A percentile compares a stretch with the other conserved stretches of the same genome.
Evolutionary conservation across 2,888 invertebrate genomes (phyloP).

Genomic region (Pharmacophagus antenor): DNA sequence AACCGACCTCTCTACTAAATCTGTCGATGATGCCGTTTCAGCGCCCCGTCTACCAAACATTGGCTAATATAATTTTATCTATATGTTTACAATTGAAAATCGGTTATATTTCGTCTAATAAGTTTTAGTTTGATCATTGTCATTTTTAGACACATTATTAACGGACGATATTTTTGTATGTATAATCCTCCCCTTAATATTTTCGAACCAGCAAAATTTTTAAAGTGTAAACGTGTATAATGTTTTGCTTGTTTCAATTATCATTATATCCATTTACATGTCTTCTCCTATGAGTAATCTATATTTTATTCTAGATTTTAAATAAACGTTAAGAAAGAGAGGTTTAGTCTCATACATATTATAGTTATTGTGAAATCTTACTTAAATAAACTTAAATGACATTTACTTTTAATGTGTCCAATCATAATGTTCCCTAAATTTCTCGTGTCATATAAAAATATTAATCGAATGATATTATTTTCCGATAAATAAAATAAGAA

Average conservation of each 20-base stretch:
- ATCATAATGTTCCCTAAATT: conserved; percentile 31
- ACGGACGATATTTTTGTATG: conserved; percentile 2
- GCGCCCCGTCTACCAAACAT: neutral
- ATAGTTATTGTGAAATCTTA: conserved; percentile 11
- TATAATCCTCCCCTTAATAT: neutral
- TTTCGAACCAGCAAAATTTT: neutral
- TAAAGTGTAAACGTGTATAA: neutral
- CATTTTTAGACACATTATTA: conserved; percentile 4
- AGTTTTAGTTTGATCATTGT: neutral
- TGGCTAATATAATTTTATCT: neutral
- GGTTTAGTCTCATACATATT: conserved; percentile 34
- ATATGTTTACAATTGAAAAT: neutral
- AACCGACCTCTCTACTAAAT: conserved; percentile 34
- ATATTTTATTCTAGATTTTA: conserved; percentile 23
- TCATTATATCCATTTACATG: conserved; percentile 9
- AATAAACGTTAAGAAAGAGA: conserved; percentile 15
- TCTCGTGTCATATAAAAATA: conserved; percentile 35
- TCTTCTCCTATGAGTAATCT: too few relatives aligned
- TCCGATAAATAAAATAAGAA: conserved; percentile 35
- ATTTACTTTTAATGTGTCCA: conserved; percentile 30
- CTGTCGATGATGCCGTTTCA: conserved; percentile 5
- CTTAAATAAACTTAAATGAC: conserved; percentile 18
- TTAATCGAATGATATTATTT: conserved; percentile 38
- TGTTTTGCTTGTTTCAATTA: conserved; percentile 10
- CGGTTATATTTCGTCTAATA: neutral